These are phyloP conservation scores for Dasypolia templi DNA, from an alignment of 2,888 invertebrate genomes.

Conservation along the genomic window DNA sequence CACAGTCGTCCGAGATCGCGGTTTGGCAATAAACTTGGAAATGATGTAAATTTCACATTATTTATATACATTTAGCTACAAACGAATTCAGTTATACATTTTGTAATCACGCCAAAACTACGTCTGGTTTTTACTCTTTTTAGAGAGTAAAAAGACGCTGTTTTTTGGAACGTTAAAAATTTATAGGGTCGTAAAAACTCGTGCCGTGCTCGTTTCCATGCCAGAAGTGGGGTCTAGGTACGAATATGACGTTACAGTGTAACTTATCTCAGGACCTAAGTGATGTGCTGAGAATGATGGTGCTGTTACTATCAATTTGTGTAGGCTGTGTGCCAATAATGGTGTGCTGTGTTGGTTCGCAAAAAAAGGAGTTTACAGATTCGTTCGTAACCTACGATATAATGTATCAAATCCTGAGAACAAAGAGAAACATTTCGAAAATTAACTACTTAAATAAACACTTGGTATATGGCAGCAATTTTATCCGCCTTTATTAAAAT, in stretches of 20 bases:
- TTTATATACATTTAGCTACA: constrained; percentile 64
- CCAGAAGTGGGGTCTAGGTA: constrained; percentile 74
- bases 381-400: neutral
- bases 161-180: constrained; percentile 88
- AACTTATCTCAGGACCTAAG: constrained; percentile 68
- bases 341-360: neutral
- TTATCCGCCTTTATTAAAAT: neutral
- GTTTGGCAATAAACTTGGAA: constrained; percentile 45
- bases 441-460: constrained; percentile 5
- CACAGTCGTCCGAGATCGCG: constrained; percentile 36
- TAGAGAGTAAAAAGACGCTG: constrained; percentile 77
- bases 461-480: neutral
- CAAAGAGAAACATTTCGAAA: neutral
- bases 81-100: constrained; percentile 67
- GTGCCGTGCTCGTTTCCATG: constrained; percentile 79
- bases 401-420: neutral
- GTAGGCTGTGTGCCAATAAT: constrained; percentile 20
- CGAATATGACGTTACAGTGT: constrained; percentile 82
- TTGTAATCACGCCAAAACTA: constrained; percentile 73
- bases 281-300: constrained; percentile 68
- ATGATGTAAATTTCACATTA: constrained; percentile 62
- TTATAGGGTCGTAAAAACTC: constrained; percentile 87
- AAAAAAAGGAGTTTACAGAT: neutral
- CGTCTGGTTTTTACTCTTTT: constrained; percentile 74
- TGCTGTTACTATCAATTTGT: constrained; percentile 39